Evolutionary conservation across 2,113 vertebrate genomes (phyloP), one percentile per base, ranked within the genome.

Genomic region (Gorilla gorilla): DNA sequence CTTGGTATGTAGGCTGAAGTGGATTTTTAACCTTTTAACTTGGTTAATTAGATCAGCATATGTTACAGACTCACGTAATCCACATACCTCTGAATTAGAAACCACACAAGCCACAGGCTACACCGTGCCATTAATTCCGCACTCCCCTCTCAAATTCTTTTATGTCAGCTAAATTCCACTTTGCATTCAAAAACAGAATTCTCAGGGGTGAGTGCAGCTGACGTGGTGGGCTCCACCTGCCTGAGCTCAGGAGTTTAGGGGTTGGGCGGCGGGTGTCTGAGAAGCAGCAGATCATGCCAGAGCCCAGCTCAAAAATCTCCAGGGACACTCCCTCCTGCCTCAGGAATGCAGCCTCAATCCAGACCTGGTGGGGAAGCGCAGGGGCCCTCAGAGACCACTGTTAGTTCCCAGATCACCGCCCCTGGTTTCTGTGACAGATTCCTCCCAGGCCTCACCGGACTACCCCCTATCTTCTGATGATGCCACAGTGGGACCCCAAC

Each of bases 251-350:
- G 38, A 55, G 13, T 16, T 7, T 35, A 13, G 8, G 4, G 40
- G 35, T 3, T 0, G 35, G 11, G 9, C 0, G 6, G 1, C 1
- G 2, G 22, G 6, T 52, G 66, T 68, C 5, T 11, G 6, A 23
- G 45, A 66, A 52, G 61, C 45, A 23, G 23, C 59, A 16, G 80
- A 50, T 32, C 5, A 5, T 13, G 27, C 13, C 40, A 59, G 10
- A 45, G 1, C 45, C 38, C 45, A 6, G 18, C 38, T 75, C 84
- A 68, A 70, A 32, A 16, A 70, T 18, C 61, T 48, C 16, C 66
- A 89, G 25, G 14, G 48, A 23, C 3, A 18, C 3, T 0, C 38
- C 57, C 5, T 4, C 11, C 12, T 17, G 43, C 59, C 32, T 12
- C 17, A 30, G 40, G 8, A 32, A 40, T 5, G 7, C 8, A 25